These are phyloP conservation scores for Scaptomyza cyrtandrae DNA, from an alignment of 2,888 invertebrate genomes.

Conservation along the genomic window DNA sequence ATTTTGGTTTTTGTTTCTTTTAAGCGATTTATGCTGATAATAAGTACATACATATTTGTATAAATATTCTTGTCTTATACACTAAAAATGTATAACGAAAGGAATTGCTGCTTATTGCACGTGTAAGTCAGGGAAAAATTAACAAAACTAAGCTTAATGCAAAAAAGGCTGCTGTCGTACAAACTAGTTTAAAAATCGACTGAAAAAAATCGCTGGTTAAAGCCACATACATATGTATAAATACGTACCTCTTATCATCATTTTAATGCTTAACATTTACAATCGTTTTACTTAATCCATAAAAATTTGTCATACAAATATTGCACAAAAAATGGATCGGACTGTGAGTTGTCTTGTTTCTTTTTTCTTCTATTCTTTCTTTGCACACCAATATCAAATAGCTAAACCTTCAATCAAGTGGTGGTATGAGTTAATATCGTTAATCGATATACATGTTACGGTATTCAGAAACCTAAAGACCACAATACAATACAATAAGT, in stretches of 20 bases:
- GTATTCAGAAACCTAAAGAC: slow-evolving; percentile 75
- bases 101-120: slow-evolving; percentile 70
- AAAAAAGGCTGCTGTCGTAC: slow-evolving; percentile 76
- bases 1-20: slow-evolving; percentile 21
- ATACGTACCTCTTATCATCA: slow-evolving; percentile 34
- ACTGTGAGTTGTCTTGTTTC: slow-evolving; percentile 60
- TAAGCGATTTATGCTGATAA: slow-evolving; percentile 48
- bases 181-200: slow-evolving; percentile 76
- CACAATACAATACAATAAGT: slow-evolving; percentile 67
- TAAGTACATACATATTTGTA: slow-evolving; percentile 41
- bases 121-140: slow-evolving; percentile 46
- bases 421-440: slow-evolving; percentile 70
- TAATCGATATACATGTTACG: slow-evolving; percentile 44
- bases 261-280: slow-evolving; percentile 58
- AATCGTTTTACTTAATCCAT: slow-evolving; percentile 68
- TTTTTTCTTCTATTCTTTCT: neutral
- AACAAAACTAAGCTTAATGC: slow-evolving; percentile 72
- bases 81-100: slow-evolving; percentile 68
- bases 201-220: slow-evolving; percentile 34
- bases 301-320: slow-evolving; percentile 81
- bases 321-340: slow-evolving; percentile 82
- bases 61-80: slow-evolving; percentile 31
- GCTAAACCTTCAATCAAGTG: slow-evolving; percentile 72
- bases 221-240: slow-evolving; percentile 15
- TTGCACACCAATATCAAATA: slow-evolving; percentile 67